phyloP scores from a whole-genome alignment of 2,113 vertebrate species.

The Tachycineta bicolor region DNA sequence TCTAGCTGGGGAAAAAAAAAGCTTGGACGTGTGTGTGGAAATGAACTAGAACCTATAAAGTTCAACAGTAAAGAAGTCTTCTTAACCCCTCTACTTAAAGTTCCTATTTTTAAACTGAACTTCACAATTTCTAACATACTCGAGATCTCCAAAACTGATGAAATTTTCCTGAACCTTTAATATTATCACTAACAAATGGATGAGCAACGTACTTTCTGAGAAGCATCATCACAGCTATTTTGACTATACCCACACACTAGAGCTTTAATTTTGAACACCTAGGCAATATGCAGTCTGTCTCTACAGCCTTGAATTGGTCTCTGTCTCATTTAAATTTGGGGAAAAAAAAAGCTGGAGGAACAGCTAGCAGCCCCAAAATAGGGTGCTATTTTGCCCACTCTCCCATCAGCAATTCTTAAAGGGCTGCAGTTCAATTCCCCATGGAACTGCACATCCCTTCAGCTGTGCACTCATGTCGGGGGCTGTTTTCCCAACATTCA shows the following conservation, averaged over 20 bases:
- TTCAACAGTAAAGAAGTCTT: not conserved
- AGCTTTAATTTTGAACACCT: not conserved
- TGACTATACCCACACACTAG: not conserved
- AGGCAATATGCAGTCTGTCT: not conserved
- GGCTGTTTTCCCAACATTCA: too few relatives aligned
- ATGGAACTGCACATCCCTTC: not conserved
- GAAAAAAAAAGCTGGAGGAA: not conserved
- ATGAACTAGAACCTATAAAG: not conserved
- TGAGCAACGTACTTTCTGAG: not conserved
- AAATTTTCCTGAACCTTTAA: not conserved
- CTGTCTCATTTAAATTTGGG: not conserved
- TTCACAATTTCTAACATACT: not conserved
- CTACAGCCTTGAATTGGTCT: not conserved
- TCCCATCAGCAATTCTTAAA: not conserved
- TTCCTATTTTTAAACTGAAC: not conserved
- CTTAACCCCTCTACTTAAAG: not conserved
- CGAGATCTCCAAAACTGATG: accelerated
- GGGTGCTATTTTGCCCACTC: not conserved
- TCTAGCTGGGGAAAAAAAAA: not conserved
- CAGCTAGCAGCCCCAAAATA: not conserved
- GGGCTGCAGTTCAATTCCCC: not conserved
- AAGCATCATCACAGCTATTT: not conserved
- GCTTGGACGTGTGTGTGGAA: not conserved
- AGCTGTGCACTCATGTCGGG: too few relatives aligned
- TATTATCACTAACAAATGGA: not conserved